These are phyloP conservation scores for Saccostrea echinata DNA, from an alignment of 1,140 invertebrate species.

Conservation along the genomic window DNA sequence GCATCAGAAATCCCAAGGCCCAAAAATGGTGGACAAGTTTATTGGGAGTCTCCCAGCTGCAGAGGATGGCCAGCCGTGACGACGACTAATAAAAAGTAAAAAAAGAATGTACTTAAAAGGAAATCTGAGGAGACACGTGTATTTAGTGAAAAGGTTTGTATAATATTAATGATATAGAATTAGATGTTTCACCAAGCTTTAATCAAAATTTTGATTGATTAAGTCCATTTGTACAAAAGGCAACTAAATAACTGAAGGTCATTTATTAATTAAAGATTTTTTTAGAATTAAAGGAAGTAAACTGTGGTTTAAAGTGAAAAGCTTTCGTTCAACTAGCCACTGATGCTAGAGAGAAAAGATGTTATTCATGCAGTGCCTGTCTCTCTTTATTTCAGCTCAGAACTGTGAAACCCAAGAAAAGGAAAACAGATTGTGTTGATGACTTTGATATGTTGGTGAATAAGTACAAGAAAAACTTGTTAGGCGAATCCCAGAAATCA, in stretches of 20 bases:
- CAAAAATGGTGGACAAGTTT: slow-evolving; percentile 50
- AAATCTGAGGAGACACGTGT: background rate
- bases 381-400: slow-evolving; percentile 26
- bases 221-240: too few species aligned
- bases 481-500: background rate
- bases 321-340: too few species aligned
- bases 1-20: slow-evolving; percentile 4
- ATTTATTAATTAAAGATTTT: too few species aligned
- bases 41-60: slow-evolving; percentile 33
- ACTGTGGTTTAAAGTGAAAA: too few species aligned
- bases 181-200: too few species aligned
- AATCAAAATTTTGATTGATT: too few species aligned
- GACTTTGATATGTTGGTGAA: slow-evolving; percentile 55
- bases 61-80: slow-evolving; percentile 36
- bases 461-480: slow-evolving; percentile 49
- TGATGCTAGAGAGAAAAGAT: too few species aligned
- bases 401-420: slow-evolving; percentile 42
- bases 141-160: background rate
- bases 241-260: too few species aligned
- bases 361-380: too few species aligned
- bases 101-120: background rate
- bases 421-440: slow-evolving; percentile 27
- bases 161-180: too few species aligned
- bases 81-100: slow-evolving; percentile 47
- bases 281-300: too few species aligned